A percentile compares a stretch with the other conserved stretches of the same genome.
These are phyloP conservation scores for Antigone vipio DNA, from an alignment of 2,113 vertebrate genomes.

Conservation along the genomic window DNA sequence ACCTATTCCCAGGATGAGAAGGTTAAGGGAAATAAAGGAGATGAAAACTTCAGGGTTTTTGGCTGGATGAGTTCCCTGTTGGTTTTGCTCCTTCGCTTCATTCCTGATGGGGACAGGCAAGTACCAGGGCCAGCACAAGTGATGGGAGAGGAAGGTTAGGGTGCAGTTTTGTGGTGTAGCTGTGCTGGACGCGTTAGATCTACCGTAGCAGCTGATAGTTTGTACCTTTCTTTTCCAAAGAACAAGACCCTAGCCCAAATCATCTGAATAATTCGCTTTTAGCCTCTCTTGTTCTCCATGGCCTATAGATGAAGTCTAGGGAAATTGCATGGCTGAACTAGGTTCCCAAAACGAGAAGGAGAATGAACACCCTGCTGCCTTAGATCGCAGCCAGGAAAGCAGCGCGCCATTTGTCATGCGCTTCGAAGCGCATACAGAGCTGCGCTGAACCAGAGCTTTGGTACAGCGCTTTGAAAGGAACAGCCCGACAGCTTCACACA, in stretches of 20 bases:
- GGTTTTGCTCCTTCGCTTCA: neutral
- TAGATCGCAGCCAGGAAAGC: accelerated
- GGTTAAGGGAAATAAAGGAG: neutral
- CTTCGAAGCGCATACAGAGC: neutral
- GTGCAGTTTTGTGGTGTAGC: neutral
- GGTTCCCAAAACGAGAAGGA: neutral
- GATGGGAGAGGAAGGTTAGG: neutral
- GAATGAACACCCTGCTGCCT: neutral
- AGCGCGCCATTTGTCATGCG: accelerated
- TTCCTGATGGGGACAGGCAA: neutral
- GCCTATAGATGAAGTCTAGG: neutral
- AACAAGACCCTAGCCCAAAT: neutral
- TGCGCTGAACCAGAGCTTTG: neutral
- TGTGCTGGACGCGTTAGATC: neutral
- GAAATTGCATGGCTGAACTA: neutral
- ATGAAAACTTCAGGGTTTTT: neutral
- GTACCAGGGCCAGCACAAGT: neutral
- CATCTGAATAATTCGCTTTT: neutral
- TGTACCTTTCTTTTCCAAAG: neutral
- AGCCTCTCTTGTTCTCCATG: neutral
- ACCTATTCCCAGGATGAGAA: neutral
- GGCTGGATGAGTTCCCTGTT: neutral
- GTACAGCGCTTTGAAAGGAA: neutral
- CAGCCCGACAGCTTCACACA: neutral
- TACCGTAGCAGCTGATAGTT: neutral